These are phyloP conservation scores for Sus cebifrons DNA, from an alignment of 2,797 vertebrate species.

Conservation along the genomic window DNA sequence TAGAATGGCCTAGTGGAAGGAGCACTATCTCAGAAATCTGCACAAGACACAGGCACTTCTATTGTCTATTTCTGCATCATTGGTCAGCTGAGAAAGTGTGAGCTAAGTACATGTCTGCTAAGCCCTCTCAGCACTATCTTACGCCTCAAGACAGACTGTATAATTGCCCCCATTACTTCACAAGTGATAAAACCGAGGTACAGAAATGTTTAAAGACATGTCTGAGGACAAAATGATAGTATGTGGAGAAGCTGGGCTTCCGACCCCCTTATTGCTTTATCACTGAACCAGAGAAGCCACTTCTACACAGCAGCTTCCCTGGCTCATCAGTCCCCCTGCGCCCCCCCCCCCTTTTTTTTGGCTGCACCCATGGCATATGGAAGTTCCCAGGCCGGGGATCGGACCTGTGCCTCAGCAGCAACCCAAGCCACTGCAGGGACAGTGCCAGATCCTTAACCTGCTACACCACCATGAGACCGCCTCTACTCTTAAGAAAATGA, in stretches of 20 bases:
- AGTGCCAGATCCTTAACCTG: too few relatives aligned
- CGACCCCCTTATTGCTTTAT: not conserved
- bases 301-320: conserved; percentile 54
- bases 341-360: too few relatives aligned
- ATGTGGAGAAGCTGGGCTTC: not conserved
- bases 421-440: too few relatives aligned
- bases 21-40: not conserved
- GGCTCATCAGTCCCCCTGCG: not conserved
- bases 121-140: not conserved
- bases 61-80: not conserved
- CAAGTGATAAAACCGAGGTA: not conserved
- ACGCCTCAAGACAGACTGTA: not conserved
- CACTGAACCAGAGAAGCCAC: conserved; percentile 5
- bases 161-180: not conserved
- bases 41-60: not conserved
- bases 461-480: too few relatives aligned
- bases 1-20: not conserved
- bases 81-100: not conserved
- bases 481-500: conserved; percentile 23
- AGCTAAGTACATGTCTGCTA: not conserved
- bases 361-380: too few relatives aligned
- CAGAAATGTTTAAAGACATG: conserved; percentile 29
- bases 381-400: too few relatives aligned
- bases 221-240: conserved; percentile 20
- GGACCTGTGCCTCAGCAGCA: too few relatives aligned